Percentiles rank a stretch among this genome's conserved stretches.
Conservation (phyloP, 2,888 invertebrate species). For the Folsomia manolachei region DNA sequence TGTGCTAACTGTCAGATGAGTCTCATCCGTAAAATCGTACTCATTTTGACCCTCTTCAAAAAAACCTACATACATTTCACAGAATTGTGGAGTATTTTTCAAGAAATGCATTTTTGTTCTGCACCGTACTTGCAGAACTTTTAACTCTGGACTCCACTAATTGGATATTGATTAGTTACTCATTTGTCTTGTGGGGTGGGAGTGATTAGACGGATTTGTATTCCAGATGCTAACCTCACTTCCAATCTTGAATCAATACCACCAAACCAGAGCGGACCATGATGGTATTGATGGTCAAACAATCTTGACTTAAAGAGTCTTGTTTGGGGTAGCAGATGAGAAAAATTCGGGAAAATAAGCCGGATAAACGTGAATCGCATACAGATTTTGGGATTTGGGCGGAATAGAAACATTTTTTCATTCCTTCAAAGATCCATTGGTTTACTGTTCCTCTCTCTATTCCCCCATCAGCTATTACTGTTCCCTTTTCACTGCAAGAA, state of each 20-base stretch:
- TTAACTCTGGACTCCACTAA: constrained; percentile 17
- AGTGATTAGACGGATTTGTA: constrained; percentile 36
- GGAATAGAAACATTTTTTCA: constrained; percentile 6
- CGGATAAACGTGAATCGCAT: constrained; percentile 17
- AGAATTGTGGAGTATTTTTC: too few species aligned
- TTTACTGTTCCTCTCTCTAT: constrained; percentile 12
- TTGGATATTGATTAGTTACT: constrained; percentile 35
- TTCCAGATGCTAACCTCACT: too few species aligned
- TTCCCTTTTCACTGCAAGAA: neutral
- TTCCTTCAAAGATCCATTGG: constrained; percentile 12
- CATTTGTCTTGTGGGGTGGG: neutral
- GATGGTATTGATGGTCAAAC: too few species aligned
- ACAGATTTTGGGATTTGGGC: constrained; percentile 12
- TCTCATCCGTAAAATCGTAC: too few species aligned
- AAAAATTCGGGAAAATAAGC: constrained; percentile 15
- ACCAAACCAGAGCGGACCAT: too few species aligned
- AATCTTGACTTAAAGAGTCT: too few species aligned
- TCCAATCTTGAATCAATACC: too few species aligned
- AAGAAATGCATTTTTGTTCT: neutral
- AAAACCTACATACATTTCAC: too few species aligned
- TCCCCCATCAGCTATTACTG: constrained; percentile 15
- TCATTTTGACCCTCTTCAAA: too few species aligned
- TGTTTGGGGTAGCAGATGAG: neutral
- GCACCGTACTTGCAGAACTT: neutral
- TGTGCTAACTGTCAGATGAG: too few species aligned